phyloP scores from a whole-genome alignment of 2,888 invertebrate genomes.

The Patella caerulea region DNA sequence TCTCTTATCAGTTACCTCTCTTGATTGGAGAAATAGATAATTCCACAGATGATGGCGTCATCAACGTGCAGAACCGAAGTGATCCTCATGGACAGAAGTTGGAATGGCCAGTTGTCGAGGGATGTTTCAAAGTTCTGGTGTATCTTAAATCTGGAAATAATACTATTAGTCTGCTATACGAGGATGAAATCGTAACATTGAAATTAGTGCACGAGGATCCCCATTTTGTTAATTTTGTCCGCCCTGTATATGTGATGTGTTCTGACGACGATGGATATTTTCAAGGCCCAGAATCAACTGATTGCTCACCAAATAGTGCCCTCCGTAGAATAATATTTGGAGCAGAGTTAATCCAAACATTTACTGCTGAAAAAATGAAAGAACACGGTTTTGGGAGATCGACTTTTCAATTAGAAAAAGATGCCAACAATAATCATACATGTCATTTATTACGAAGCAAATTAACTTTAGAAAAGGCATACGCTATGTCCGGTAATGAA shows the following conservation, averaged over 20 bases:
- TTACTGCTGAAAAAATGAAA: conserved; percentile 88
- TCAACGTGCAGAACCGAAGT: conserved; percentile 54
- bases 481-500: conserved; percentile 81
- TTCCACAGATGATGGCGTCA: conserved; percentile 51
- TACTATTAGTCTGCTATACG: conserved; percentile 76
- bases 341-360: conserved; percentile 85
- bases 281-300: conserved; percentile 79
- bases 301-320: conserved; percentile 81
- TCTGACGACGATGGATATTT: conserved; percentile 85
- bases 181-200: conserved; percentile 54
- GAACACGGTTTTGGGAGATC: conserved; percentile 84
- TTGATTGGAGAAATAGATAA: conserved; percentile 63
- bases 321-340: conserved; percentile 82
- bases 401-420: conserved; percentile 85
- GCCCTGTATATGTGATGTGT: conserved; percentile 87
- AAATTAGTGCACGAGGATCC: conserved; percentile 51
- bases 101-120: conserved; percentile 78
- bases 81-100: conserved; percentile 33
- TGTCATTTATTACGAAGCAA: conserved; percentile 84
- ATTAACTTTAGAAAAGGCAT: conserved; percentile 80
- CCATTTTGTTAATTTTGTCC: conserved; percentile 74
- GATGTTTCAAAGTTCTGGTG: conserved; percentile 81
- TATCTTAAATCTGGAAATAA: conserved; percentile 79
- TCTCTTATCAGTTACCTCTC: conserved; percentile 61
- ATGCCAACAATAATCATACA: conserved; percentile 74